Evolutionary conservation across 2,797 vertebrate species (phyloP), one percentile per base, ranked within the genome.

Genomic region (Neoniphon sammara): DNA sequence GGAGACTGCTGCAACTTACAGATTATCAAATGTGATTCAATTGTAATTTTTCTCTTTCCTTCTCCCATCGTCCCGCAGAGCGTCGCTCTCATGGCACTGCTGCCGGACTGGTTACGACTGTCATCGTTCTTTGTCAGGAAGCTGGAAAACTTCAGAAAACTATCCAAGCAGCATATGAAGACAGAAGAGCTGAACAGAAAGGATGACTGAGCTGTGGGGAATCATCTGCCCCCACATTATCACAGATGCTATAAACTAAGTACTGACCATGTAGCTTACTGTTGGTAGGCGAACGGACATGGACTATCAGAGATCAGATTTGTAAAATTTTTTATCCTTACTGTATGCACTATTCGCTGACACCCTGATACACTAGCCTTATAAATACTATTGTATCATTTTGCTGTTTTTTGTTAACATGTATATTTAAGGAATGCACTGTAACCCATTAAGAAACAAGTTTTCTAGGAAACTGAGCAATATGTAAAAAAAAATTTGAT

Each of bases 41-140:
- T 1, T 34, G 47, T 10, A 63, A 66, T 18, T 0, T 58, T 12
- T 68, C 27, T 30, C 12, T 34, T 11, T 72, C 11, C 9, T 21
- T 78, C 47, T 66, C 50, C 46, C 18, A 0, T 62, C 53, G 2
- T 66, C 73, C 20, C 4, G 49, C 86, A 95, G 94, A 77, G 85
- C 39, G 10, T 55, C 1, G 91, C 68, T 8, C 39, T 94, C n/a
- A 55, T 74, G 0, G 8, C 85, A 17, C 65, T 95, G 20, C 60
- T 94, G 44, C 94, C 94, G 0, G 88, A 90, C 65, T 92, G 93
- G 90, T 36, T 95, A 4, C 89, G 90, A 0, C 88, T 90, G 72
- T 93, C 94, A 1, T 71, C 92, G 0, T 85, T 88, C 80, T 20
- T 85, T 7, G 53, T 94, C 39, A 78, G 25, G 8, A 80, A 49